Conservation (phyloP, 2,113 vertebrate genomes). For the Symphodus melops region DNA sequence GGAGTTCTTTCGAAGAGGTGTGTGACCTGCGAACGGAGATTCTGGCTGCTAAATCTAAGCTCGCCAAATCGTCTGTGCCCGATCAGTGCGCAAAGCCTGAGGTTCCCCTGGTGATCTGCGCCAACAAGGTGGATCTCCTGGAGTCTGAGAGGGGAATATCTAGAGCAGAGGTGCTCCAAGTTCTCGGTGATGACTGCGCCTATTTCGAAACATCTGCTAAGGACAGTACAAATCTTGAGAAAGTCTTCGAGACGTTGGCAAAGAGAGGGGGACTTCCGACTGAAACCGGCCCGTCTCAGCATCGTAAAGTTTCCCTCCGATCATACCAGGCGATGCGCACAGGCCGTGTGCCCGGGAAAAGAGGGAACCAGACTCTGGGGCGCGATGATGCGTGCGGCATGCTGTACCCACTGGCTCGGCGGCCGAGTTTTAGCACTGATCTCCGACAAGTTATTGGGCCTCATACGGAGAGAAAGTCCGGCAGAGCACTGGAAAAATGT, state of each 20-base stretch:
- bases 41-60: constrained; percentile 78
- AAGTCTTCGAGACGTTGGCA: constrained; percentile 80
- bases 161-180: constrained; percentile 62
- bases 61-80: constrained; percentile 57
- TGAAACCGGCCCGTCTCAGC: constrained; percentile 82
- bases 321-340: constrained; percentile 78
- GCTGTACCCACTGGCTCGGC: constrained; percentile 75
- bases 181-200: constrained; percentile 72
- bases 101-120: constrained; percentile 81
- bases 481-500: constrained; percentile 70
- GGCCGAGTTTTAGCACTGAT: constrained; percentile 84
- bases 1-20: constrained; percentile 81
- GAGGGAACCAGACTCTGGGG: constrained; percentile 12
- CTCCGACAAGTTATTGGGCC: constrained; percentile 78
- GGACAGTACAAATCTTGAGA: constrained; percentile 79
- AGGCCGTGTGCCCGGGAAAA: constrained; percentile 20
- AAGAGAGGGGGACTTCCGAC: constrained; percentile 79
- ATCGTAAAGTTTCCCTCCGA: constrained; percentile 82
- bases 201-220: constrained; percentile 85
- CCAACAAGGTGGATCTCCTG: constrained; percentile 81
- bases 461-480: constrained; percentile 45
- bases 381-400: constrained; percentile 75
- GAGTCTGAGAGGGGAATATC: constrained; percentile 62
- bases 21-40: constrained; percentile 79
- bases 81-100: constrained; percentile 36